Evolutionary conservation across 2,113 vertebrate genomes (phyloP).

Genomic region (Mesocricetus auratus): DNA sequence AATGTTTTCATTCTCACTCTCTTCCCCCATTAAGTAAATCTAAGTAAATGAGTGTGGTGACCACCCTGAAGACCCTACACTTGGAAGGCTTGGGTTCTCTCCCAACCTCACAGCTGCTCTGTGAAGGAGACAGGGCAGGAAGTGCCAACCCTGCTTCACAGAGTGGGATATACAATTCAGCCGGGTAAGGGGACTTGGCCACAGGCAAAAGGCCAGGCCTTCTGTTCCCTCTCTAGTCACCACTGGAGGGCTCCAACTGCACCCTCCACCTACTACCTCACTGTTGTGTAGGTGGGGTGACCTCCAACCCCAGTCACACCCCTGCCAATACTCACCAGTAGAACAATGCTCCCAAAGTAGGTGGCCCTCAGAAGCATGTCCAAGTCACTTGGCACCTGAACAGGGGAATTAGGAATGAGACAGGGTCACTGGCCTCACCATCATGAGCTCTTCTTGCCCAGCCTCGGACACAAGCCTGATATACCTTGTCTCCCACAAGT

Average conservation of each 20-base stretch:
- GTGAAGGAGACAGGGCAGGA: neutral
- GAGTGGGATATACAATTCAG: neutral
- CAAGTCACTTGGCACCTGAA: constrained; percentile 94
- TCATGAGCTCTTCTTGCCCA: neutral
- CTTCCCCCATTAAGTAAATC: neutral
- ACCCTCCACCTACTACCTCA: fast-evolving
- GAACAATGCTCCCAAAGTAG: constrained; percentile 93
- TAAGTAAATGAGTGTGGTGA: neutral
- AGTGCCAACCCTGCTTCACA: neutral
- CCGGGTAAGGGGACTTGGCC: neutral
- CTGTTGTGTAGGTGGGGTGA: neutral
- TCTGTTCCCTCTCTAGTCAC: neutral
- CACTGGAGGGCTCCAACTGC: fast-evolving
- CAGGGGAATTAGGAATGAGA: neutral
- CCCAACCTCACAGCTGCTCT: neutral
- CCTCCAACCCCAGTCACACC: neutral
- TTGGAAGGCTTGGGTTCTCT: neutral
- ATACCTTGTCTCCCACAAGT: constrained; percentile 91
- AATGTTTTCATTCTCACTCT: neutral
- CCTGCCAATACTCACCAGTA: constrained; percentile 88
- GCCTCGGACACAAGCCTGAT: fast-evolving
- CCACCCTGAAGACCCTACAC: neutral
- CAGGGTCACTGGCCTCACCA: neutral
- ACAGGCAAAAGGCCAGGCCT: neutral
- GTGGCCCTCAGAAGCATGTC: constrained; percentile 95